Base-by-base conservation (phyloP, 2,888 invertebrate genomes). In the Allolobophora icterica region DNA sequence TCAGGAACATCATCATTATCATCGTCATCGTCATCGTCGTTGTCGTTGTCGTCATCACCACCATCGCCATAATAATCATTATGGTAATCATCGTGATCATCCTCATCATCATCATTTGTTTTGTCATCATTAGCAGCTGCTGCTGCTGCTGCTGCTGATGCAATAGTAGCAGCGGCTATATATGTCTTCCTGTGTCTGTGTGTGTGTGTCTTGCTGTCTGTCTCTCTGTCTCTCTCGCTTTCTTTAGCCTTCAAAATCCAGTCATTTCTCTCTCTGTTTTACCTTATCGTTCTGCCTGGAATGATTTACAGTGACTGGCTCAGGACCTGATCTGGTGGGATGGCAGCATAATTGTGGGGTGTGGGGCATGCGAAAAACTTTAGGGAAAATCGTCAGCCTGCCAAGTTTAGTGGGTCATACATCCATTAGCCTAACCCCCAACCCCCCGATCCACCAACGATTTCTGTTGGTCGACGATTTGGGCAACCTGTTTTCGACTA, bases 401-500 rank as follows among this genome's bases (percentile, higher is more conserved):
- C 6, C 71, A n/a, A 11, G 30, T 71, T 71, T 71, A 71, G 71
- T 71, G 71, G 71, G 71, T 8, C 71, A n/a, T 71, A n/a, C 11
- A n/a, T 71, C 71, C n/a, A 71, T 71, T 11, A 71, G 71, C 30
- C 30, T 13, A 24, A 24, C 4, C 30, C 8, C 30, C 24, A 11
- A 17, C 45, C 45, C 45, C 13, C 19, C 45, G 45, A 45, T 45
- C 19, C 45, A 1, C 19, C n/a, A 30, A 71, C 8, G 71, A 71
- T 71, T 71, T 30, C 30, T 5, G 71, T n/a, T n/a, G 71, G 71
- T 30, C n/a, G n/a, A 71, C 30, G 71, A n/a, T 71, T 8, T 1
- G 71, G n/a, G 11, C 71, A 71, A 71, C 71, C 71, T 71, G 71
- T 71, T 71, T 71, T 71, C 71, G 71, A 71, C 71, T 71, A 71